These are phyloP conservation scores for Melanotaenia maccullochi DNA, from an alignment of 2,797 vertebrate species.

Conservation along the genomic window DNA sequence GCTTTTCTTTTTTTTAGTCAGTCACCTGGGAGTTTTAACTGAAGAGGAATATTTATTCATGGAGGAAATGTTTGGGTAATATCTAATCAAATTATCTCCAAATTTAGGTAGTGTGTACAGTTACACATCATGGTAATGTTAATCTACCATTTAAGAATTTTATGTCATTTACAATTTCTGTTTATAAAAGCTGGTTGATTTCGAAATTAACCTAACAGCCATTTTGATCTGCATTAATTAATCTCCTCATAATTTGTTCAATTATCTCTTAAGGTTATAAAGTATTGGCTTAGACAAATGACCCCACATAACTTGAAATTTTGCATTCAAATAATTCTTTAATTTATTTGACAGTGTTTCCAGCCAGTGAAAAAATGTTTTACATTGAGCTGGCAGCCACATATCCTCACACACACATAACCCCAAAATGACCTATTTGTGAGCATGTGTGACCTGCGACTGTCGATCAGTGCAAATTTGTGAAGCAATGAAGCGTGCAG, in stretches of 20 bases:
- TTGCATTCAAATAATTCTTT: constrained; percentile 4
- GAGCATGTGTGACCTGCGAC: constrained; percentile 75
- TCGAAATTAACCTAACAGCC: background rate
- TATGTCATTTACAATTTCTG: background rate
- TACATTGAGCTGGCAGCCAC: constrained; percentile 32
- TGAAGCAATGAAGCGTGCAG: constrained; percentile 72
- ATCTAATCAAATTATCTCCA: background rate
- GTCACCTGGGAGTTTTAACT: constrained; percentile 13
- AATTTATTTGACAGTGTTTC: constrained; percentile 7
- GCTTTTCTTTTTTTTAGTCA: constrained; percentile 5
- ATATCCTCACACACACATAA: constrained; percentile 14
- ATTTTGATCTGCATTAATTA: background rate
- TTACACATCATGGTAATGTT: background rate
- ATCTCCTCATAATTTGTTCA: background rate
- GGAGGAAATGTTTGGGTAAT: background rate
- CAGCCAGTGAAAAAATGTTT: constrained; percentile 32
- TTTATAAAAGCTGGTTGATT: background rate
- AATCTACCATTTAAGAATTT: background rate
- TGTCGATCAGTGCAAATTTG: constrained; percentile 77
- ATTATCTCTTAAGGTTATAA: background rate
- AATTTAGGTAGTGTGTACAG: background rate
- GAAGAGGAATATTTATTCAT: constrained; percentile 4
- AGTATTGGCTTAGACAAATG: too few species aligned
- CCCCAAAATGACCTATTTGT: constrained; percentile 75
- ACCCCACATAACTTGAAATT: background rate